These are phyloP conservation scores for Saccostrea glomerata DNA, from an alignment of 1,140 invertebrate genomes.

Conservation along the genomic window DNA sequence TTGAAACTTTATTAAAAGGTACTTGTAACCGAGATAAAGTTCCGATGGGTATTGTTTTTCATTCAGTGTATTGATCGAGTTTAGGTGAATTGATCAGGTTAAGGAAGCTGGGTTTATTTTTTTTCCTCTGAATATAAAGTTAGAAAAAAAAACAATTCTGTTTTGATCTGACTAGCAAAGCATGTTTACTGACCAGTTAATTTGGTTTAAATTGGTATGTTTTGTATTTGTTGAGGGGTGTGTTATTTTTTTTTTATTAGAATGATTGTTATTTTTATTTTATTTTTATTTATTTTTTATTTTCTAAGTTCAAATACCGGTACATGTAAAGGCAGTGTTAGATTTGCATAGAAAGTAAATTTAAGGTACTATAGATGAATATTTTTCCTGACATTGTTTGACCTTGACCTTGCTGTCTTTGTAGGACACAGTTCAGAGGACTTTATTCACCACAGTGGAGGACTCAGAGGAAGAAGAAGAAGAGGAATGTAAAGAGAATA, in stretches of 20 bases:
- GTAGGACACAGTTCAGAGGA: slow-evolving; percentile 39
- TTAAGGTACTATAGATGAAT: background rate
- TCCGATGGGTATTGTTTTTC: background rate
- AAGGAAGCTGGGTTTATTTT: too few species aligned
- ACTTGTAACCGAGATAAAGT: background rate
- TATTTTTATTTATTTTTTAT: too few species aligned
- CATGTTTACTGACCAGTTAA: background rate
- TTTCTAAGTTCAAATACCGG: too few species aligned
- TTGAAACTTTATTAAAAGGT: slow-evolving; percentile 16
- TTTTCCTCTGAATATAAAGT: too few species aligned
- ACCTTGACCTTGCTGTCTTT: slow-evolving; percentile 1
- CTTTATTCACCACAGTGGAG: slow-evolving; percentile 41
- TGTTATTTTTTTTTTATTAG: too few species aligned
- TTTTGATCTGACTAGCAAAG: background rate
- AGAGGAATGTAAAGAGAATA: slow-evolving; percentile 41
- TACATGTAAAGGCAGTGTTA: too few species aligned
- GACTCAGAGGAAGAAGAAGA: slow-evolving; percentile 45
- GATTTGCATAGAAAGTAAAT: background rate
- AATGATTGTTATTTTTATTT: too few species aligned
- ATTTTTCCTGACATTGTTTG: background rate
- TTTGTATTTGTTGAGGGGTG: too few species aligned
- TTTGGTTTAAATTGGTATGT: too few species aligned
- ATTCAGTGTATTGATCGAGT: slow-evolving; percentile 17
- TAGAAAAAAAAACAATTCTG: background rate
- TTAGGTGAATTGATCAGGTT: background rate